Conservation (phyloP, 2,888 invertebrate species). For the Athetis lepigone region DNA sequence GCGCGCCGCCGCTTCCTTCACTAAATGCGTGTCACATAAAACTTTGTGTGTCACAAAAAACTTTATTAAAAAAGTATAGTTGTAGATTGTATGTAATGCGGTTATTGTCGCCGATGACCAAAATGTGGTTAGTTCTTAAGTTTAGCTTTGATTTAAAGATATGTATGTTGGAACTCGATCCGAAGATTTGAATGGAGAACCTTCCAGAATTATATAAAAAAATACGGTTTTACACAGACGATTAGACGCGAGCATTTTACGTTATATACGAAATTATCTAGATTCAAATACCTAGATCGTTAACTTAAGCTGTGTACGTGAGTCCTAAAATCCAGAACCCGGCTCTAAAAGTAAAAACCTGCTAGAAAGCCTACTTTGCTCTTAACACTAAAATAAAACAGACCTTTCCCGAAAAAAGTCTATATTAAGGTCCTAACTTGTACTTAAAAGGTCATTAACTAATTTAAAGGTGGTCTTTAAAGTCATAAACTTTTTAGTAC, state of each 20-base stretch:
- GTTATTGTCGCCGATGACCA: no score
- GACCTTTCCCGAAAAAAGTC: conserved; percentile 19
- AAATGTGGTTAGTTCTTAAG: not conserved
- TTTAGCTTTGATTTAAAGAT: not conserved
- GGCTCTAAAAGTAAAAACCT: conserved; percentile 4
- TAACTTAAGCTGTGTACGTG: conserved; percentile 25
- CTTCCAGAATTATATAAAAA: not conserved
- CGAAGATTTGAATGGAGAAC: not conserved
- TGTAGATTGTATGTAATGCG: no score
- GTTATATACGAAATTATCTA: conserved; percentile 4
- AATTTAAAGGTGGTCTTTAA: conserved; percentile 54
- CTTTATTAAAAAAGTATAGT: no score
- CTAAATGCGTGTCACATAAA: no score
- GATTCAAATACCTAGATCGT: conserved; percentile 5
- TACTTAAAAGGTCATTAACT: conserved; percentile 56
- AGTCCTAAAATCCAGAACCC: conserved; percentile 3
- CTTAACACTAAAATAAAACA: conserved; percentile 44
- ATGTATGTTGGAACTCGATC: not conserved
- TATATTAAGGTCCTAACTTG: conserved; percentile 33
- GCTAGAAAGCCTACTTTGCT: conserved; percentile 12
- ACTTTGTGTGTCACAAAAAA: no score
- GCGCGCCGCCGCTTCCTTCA: no score
- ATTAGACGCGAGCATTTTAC: not conserved
- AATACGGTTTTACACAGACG: not conserved
- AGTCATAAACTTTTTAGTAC: conserved; percentile 58